These are phyloP conservation scores for Lysandra bellargus DNA, from an alignment of 2,888 invertebrate species.

Conservation along the genomic window DNA sequence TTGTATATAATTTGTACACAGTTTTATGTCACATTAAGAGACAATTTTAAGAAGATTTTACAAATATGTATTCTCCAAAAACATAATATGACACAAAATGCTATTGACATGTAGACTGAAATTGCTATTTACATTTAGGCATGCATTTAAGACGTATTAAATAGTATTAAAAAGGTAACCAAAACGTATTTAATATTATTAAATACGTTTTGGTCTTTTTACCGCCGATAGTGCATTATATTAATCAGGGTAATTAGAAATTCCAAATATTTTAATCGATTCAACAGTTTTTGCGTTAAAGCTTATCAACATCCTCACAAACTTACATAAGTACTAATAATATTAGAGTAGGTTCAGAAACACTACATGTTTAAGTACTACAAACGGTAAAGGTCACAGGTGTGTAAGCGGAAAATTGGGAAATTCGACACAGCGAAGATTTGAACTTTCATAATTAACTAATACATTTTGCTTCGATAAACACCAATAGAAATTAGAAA, in stretches of 20 bases:
- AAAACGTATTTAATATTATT: too few species aligned
- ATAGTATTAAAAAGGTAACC: too few species aligned
- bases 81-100: too few species aligned
- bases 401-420: conserved; percentile 15
- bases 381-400: not conserved
- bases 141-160: too few species aligned
- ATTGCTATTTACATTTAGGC: too few species aligned
- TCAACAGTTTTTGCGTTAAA: not conserved
- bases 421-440: not conserved
- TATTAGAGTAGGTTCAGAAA: too few species aligned
- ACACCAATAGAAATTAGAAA: not conserved
- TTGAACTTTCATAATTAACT: conserved; percentile 22
- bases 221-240: too few species aligned
- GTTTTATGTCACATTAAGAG: not conserved
- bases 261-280: not conserved
- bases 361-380: not conserved
- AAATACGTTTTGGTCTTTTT: too few species aligned
- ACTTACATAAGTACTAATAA: not conserved
- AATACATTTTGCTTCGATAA: not conserved
- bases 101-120: too few species aligned
- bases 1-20: conserved; percentile 2
- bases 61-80: too few species aligned
- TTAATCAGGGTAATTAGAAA: not conserved
- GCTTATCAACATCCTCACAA: not conserved
- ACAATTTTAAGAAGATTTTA: not conserved